Evolutionary conservation across 2,113 vertebrate genomes (phyloP), one percentile per base, ranked within the genome.

Genomic region (Hippocampus zosterae): DNA sequence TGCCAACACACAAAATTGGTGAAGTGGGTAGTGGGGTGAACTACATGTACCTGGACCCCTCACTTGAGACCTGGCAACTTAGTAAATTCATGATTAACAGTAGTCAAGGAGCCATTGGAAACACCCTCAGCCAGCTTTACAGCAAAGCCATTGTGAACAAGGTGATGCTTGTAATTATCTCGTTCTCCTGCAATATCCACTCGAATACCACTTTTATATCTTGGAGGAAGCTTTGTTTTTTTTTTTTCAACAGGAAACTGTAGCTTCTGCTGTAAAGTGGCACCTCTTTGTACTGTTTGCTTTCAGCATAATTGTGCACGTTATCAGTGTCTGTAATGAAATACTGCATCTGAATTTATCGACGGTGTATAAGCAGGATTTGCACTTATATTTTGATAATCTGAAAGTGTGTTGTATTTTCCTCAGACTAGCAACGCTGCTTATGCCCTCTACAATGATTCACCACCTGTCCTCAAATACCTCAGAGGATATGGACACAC

Each of bases 381-480:
- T 9, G 4, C 9, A 41, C 8, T 40, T 27, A 59, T 59, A 5
- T 40, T 21, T 21, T 2, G 46, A 67, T 23, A 33, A 33, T 13
- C 19, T 29, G 27, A 67, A 52, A 50, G 9, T 67, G 46, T 67
- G n/a, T 6, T 48, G 9, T 60, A 42, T 81, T 75, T 70, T 52
- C 50, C 40, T 69, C 60, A 93, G 92, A 90, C 59, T 12, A 92
- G 93, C 78, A 87, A 46, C 74, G 90, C 88, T 25, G 94, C 87
- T 5, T 96, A 96, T 41, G 82, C 85, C 0, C 82, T 98, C 21
- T 98, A 98, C 89, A 98, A 97, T 0, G 96, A 98, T n/a, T 94
- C 85, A 41, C 94, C 96, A 25, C 90, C 85, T 0, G 70, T 83
- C 21, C 63, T 81, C 82, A 88, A 91, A n/a, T 89, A 91, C 29